These are phyloP conservation scores for Hipposideros larvatus DNA, from an alignment of 2,797 vertebrate genomes.

Conservation along the genomic window DNA sequence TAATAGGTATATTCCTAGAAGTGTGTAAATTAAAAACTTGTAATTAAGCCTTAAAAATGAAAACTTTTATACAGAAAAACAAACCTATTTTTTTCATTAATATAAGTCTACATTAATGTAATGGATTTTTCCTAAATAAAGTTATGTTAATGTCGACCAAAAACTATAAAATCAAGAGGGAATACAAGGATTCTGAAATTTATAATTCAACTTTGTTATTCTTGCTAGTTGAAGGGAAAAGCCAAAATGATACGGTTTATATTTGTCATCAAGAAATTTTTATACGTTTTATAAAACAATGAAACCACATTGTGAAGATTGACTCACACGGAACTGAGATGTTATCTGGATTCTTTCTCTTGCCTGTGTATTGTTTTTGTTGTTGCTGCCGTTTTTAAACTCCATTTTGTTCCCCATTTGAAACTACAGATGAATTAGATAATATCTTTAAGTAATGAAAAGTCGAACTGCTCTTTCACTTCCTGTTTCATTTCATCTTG, in stretches of 20 bases:
- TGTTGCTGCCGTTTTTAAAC: constrained; percentile 31
- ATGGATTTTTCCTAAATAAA: constrained; percentile 20
- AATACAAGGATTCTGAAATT: background rate
- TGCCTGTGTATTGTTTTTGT: constrained; percentile 48
- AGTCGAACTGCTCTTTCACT: constrained; percentile 56
- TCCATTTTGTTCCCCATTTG: constrained; percentile 58
- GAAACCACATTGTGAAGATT: constrained; percentile 2
- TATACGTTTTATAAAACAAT: constrained; percentile 54
- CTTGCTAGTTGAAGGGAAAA: constrained; percentile 51
- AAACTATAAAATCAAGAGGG: constrained; percentile 12
- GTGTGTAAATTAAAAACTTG: constrained; percentile 22
- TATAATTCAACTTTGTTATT: constrained; percentile 39
- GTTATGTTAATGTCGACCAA: background rate
- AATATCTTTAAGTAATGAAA: constrained; percentile 58
- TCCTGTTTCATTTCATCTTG: constrained; percentile 64
- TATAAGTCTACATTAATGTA: background rate
- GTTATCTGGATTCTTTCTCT: constrained; percentile 48
- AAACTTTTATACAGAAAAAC: constrained; percentile 1
- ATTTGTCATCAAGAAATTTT: constrained; percentile 65
- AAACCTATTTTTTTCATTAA: background rate
- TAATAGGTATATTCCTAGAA: background rate
- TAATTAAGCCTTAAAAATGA: constrained; percentile 17
- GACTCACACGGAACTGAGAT: constrained; percentile 13
- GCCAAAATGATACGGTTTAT: constrained; percentile 14
- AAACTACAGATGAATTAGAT: constrained; percentile 60